These are phyloP conservation scores for Crocodylus rhombifer DNA, from an alignment of 2,797 vertebrate genomes.

Conservation along the genomic window DNA sequence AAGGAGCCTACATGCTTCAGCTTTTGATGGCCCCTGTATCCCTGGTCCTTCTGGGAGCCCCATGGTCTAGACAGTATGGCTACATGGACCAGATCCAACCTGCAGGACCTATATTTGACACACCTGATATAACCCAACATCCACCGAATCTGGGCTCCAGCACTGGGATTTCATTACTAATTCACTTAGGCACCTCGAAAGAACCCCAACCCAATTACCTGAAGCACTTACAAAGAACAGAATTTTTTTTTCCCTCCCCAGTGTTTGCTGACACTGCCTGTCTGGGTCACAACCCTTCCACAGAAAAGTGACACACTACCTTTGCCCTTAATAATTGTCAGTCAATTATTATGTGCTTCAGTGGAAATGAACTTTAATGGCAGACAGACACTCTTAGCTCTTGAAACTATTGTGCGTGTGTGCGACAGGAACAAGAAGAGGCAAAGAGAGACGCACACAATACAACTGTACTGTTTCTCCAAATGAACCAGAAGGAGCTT, in stretches of 20 bases:
- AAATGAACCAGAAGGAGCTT: background rate
- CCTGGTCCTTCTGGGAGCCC: too few species aligned
- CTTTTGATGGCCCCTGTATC: too few species aligned
- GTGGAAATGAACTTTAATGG: background rate
- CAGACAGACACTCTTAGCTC: background rate
- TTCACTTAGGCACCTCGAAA: background rate
- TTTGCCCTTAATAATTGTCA: rapidly evolving
- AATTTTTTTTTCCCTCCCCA: background rate
- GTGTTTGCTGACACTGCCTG: background rate
- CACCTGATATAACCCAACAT: background rate
- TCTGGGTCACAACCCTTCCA: background rate
- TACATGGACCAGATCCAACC: too few species aligned
- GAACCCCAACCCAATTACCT: background rate
- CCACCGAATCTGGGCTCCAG: background rate
- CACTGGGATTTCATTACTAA: rapidly evolving
- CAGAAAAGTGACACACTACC: background rate
- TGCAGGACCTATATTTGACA: too few species aligned
- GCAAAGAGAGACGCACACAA: background rate
- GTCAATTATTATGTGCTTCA: background rate
- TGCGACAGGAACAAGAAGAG: background rate
- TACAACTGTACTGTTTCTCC: background rate
- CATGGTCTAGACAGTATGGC: too few species aligned
- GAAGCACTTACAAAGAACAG: background rate
- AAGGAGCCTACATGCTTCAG: too few species aligned
- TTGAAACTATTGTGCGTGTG: background rate